These are phyloP conservation scores for Onychostruthus taczanowskii DNA, from an alignment of 2,113 vertebrate genomes.

Conservation along the genomic window DNA sequence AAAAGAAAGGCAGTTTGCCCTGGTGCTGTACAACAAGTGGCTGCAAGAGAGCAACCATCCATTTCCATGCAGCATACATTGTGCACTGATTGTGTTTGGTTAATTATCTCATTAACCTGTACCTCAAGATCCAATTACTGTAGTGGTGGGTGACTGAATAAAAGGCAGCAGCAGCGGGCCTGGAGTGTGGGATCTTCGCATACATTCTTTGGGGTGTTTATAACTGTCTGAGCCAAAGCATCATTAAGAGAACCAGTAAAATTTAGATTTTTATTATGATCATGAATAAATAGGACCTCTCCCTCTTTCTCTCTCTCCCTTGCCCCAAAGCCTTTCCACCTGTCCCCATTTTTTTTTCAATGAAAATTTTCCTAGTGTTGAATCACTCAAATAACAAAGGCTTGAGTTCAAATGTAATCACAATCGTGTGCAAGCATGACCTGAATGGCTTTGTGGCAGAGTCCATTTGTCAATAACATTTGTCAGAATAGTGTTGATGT, in stretches of 20 bases:
- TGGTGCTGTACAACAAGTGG: slow-evolving; percentile 30
- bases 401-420: background rate
- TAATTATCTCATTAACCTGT: slow-evolving; percentile 79
- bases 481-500: background rate
- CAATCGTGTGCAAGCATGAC: background rate
- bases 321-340: accelerated
- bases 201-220: background rate
- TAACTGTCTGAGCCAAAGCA: background rate
- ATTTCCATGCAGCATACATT: slow-evolving; percentile 55
- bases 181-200: background rate
- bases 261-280: background rate
- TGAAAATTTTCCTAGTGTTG: background rate
- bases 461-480: background rate
- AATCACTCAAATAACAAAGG: background rate
- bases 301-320: background rate
- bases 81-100: slow-evolving; percentile 64
- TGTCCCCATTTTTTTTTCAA: background rate
- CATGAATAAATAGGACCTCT: background rate
- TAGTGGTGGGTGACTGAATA: slow-evolving; percentile 68
- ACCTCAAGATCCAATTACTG: slow-evolving; percentile 72
- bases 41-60: slow-evolving; percentile 66
- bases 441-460: background rate
- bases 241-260: background rate
- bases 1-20: slow-evolving; percentile 65
- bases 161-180: slow-evolving; percentile 34